These are phyloP conservation scores for Ailurus styani DNA, from an alignment of 2,113 vertebrate genomes.

Conservation along the genomic window DNA sequence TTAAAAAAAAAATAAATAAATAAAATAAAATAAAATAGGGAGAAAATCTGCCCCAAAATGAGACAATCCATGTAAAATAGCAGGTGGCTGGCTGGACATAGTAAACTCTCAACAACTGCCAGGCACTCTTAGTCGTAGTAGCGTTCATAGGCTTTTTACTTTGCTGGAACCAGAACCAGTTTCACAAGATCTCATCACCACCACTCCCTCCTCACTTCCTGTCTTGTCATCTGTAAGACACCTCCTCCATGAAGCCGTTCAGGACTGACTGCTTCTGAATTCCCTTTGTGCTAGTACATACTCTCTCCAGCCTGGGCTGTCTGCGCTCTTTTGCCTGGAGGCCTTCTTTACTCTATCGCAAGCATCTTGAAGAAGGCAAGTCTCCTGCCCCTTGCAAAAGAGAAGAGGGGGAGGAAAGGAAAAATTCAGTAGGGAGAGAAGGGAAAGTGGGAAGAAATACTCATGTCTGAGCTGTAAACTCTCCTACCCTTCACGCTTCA, in stretches of 20 bases:
- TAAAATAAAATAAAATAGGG: background rate
- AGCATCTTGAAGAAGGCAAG: background rate
- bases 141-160: background rate
- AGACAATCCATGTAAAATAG: background rate
- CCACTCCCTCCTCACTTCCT: background rate
- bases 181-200: background rate
- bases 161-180: background rate
- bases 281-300: background rate
- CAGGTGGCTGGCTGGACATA: background rate
- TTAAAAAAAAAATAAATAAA: no score
- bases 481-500: background rate
- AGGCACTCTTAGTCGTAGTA: background rate
- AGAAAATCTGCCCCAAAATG: background rate
- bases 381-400: background rate
- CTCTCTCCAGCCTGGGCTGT: background rate
- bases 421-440: no score
- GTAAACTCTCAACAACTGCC: background rate
- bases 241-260: background rate
- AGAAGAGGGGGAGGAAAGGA: background rate
- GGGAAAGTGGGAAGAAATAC: background rate
- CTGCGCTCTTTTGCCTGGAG: background rate
- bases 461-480: background rate
- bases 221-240: background rate
- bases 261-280: background rate
- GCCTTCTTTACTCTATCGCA: background rate